These are phyloP conservation scores for Pogonognathellus flavescens DNA, from an alignment of 1,140 invertebrate genomes.

Conservation along the genomic window DNA sequence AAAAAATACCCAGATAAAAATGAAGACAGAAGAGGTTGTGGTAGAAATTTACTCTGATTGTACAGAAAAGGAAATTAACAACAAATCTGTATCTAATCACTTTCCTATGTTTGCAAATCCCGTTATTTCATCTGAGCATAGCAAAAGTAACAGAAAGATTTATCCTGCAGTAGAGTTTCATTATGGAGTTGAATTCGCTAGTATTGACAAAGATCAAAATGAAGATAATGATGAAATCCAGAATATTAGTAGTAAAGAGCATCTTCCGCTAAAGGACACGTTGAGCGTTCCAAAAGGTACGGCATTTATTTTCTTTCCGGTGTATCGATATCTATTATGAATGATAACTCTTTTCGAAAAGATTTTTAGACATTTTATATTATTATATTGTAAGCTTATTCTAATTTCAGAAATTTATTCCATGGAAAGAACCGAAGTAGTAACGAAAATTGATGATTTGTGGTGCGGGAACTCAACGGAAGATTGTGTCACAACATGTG, in stretches of 20 bases:
- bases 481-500: conserved; percentile 15
- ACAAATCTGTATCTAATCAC: too few relatives aligned
- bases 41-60: not conserved
- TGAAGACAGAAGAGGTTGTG: not conserved
- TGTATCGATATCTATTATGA: too few relatives aligned
- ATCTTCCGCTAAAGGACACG: not conserved
- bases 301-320: too few relatives aligned
- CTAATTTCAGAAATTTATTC: too few relatives aligned
- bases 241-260: not conserved
- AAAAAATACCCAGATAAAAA: too few relatives aligned
- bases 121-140: not conserved
- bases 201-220: not conserved
- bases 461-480: not conserved
- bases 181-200: not conserved
- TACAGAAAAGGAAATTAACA: not conserved
- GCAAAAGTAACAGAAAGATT: not conserved
- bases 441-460: not conserved
- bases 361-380: too few relatives aligned
- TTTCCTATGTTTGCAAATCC: not conserved
- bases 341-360: too few relatives aligned
- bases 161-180: not conserved
- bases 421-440: not conserved
- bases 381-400: too few relatives aligned
- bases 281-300: not conserved
- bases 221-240: not conserved